Evolutionary conservation across 2,888 invertebrate species (phyloP).

Genomic region (Plagodis pulveraria): DNA sequence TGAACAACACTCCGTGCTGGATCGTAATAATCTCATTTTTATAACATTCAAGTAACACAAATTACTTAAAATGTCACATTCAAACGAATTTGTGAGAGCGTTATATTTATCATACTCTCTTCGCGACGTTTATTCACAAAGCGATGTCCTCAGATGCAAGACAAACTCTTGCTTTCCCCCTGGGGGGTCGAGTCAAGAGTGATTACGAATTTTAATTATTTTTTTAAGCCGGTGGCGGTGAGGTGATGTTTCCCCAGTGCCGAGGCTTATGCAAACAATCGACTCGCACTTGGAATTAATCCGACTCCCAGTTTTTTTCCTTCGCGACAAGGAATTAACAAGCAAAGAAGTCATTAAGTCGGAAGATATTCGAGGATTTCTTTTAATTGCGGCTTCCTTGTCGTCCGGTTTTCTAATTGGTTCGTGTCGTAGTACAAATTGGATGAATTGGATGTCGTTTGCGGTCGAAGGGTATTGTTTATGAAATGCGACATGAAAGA

Average conservation of each 20-base stretch:
- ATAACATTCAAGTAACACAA: slow-evolving; percentile 60
- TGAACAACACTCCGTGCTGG: slow-evolving; percentile 56
- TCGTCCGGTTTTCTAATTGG: slow-evolving; percentile 80
- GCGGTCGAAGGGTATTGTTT: slow-evolving; percentile 42
- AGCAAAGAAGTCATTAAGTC: slow-evolving; percentile 85
- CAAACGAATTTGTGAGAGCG: slow-evolving; percentile 61
- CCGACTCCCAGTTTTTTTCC: slow-evolving; percentile 78
- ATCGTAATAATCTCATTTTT: slow-evolving; percentile 70
- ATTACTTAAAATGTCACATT: slow-evolving; percentile 57
- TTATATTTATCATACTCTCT: slow-evolving; percentile 54
- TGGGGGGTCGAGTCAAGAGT: slow-evolving; percentile 80
- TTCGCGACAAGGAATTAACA: slow-evolving; percentile 84
- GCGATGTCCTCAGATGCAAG: slow-evolving; percentile 48
- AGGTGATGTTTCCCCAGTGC: slow-evolving; percentile 81
- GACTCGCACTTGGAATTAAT: slow-evolving; percentile 85
- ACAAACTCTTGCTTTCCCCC: slow-evolving; percentile 60
- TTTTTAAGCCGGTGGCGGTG: slow-evolving; percentile 84
- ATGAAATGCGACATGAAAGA: slow-evolving; percentile 53
- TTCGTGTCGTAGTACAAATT: slow-evolving; percentile 73
- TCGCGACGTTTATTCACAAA: slow-evolving; percentile 43
- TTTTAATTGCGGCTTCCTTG: slow-evolving; percentile 82
- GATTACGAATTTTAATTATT: slow-evolving; percentile 86
- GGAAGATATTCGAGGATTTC: slow-evolving; percentile 82
- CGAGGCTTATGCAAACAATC: slow-evolving; percentile 84
- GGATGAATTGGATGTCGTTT: slow-evolving; percentile 66